Evolutionary conservation across 2,113 vertebrate species (phyloP), one percentile per base, ranked within the genome.

Genomic region (Corydoras maculifer): DNA sequence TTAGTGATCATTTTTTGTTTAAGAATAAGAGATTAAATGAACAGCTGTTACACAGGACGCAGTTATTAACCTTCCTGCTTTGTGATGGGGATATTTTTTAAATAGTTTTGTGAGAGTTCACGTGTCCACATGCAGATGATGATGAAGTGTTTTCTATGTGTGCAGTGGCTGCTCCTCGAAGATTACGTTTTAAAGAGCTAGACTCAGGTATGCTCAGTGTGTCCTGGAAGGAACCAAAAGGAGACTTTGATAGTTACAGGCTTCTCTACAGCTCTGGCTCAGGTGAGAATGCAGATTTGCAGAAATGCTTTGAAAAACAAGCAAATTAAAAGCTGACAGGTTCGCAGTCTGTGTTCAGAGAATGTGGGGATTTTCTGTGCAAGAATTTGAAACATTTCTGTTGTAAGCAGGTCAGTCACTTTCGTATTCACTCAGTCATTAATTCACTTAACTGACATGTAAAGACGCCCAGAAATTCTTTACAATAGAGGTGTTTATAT

Each of bases 161-260:
- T 62, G 6, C 68, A 91, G 90, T 87, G 70, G 78, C 82, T 3
- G 66, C 87, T 0, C 90, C 89, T 0, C 76, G 85, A 55, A 82
- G 84, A n/a, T 82, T 90, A 51, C 87, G 86, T 4, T 78, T 81
- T 70, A 89, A 85, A 79, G 60, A 84, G 58, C 53, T 84, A 76
- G 78, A 82, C 61, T 68, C 82, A 25, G 69, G 58, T 54, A 12
- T 64, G 65, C 82, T 91, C 60, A 77, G 77, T 2, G 83, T 90
- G 53, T 85, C 82, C 0, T 91, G 90, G 90, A 91, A 87, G 9
- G 86, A 89, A 35, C 90, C 89, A 0, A 87, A 76, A 77, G 87
- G 88, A 82, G 77, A 78, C 60, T 85, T 87, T 65, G 88, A 90
- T 5, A 32, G 84, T 77, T 91, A 88, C 82, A 83, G 70, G 43